Percentiles rank a stretch among this genome's conserved stretches.
Evolutionary conservation across 2,113 vertebrate genomes (phyloP).

Genomic region (Percopsis transmontana): DNA sequence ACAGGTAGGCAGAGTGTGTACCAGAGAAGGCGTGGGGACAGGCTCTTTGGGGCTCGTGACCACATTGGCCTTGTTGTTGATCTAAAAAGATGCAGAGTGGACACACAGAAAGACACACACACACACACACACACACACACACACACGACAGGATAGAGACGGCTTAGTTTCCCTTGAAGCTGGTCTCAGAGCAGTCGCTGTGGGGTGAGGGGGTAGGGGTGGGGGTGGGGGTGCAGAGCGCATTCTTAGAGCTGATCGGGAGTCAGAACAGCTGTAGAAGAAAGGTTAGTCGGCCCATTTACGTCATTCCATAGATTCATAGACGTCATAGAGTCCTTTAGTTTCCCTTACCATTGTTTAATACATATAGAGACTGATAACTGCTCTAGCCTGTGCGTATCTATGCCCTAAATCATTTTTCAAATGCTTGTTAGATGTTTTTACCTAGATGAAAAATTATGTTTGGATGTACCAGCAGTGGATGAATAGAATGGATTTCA

Average conservation of each 20-base stretch:
- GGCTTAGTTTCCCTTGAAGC: slow-evolving; percentile 55
- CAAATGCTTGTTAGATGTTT: too few species aligned
- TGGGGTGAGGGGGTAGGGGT: slow-evolving; percentile 26
- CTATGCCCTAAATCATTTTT: too few species aligned
- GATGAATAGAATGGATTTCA: too few species aligned
- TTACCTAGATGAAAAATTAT: too few species aligned
- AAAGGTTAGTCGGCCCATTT: not conserved
- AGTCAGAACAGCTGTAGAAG: not conserved
- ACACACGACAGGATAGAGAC: slow-evolving; percentile 61
- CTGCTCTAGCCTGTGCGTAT: too few species aligned
- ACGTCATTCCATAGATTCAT: too few species aligned
- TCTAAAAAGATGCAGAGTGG: slow-evolving; percentile 86
- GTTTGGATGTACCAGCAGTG: too few species aligned
- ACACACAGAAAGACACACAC: slow-evolving; percentile 59
- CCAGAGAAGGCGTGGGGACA: slow-evolving; percentile 93
- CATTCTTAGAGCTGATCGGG: not conserved
- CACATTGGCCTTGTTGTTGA: slow-evolving; percentile 99
- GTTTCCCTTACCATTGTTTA: too few species aligned
- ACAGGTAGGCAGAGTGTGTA: slow-evolving; percentile 83
- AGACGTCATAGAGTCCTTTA: too few species aligned
- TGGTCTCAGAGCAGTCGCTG: slow-evolving; percentile 35
- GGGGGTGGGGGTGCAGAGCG: too few species aligned
- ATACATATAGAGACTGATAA: too few species aligned
- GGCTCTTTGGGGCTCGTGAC: slow-evolving; percentile 97
- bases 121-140: slow-evolving; percentile 62